phyloP scores from a whole-genome alignment of 2,113 vertebrate genomes.

The Mungos mungo region DNA sequence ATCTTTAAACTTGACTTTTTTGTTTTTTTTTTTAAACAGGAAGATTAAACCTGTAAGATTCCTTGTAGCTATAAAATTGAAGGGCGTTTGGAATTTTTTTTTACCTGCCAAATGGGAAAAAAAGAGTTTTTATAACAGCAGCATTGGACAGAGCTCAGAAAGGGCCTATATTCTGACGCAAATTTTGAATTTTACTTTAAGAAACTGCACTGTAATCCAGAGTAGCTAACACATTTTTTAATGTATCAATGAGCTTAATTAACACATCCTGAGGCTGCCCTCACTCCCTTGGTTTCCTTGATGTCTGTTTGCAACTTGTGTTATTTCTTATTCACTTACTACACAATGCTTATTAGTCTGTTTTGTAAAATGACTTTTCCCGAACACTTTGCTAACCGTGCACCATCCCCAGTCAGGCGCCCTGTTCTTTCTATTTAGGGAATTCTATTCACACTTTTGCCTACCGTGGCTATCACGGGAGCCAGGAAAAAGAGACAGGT shows the following conservation, averaged over 20 bases:
- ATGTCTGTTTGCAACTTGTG: not conserved
- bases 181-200: not conserved
- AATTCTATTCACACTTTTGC: not conserved
- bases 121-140: not conserved
- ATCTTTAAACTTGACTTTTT: not conserved
- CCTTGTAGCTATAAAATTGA: not conserved
- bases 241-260: not conserved
- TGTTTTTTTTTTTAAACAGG: conserved; percentile 29
- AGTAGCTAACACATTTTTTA: not conserved
- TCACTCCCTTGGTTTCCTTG: not conserved
- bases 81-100: not conserved
- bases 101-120: not conserved
- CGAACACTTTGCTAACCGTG: not conserved
- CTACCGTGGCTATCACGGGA: not conserved
- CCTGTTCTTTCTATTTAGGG: not conserved
- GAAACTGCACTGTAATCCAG: not conserved
- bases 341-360: not conserved
- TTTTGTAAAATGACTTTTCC: not conserved
- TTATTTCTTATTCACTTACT: not conserved
- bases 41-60: not conserved
- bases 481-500: not conserved
- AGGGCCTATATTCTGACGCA: not conserved
- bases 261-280: not conserved
- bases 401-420: not conserved
- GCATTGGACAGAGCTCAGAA: not conserved